Conservation (phyloP, 1,140 invertebrate genomes). For the Patella vulgata region DNA sequence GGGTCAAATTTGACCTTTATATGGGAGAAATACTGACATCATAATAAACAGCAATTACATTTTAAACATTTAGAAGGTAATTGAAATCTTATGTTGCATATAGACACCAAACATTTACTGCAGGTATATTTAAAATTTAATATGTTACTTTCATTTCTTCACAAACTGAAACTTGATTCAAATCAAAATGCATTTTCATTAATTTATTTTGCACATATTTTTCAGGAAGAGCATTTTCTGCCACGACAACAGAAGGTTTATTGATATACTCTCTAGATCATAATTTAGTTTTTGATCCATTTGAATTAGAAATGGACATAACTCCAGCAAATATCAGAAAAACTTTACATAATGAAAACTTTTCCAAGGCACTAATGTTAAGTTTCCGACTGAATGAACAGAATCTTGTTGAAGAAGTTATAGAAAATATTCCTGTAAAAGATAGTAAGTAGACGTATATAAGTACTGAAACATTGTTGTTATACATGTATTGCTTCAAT, state of each 20-base stretch:
- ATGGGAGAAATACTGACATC: too few relatives aligned
- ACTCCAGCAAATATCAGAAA: conserved; percentile 75
- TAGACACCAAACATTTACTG: too few relatives aligned
- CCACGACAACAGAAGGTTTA: conserved; percentile 93
- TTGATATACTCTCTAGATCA: conserved; percentile 88
- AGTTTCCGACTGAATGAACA: conserved; percentile 88
- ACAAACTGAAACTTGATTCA: too few relatives aligned
- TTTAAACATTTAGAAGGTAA: too few relatives aligned
- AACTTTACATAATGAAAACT: conserved; percentile 74
- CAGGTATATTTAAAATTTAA: too few relatives aligned
- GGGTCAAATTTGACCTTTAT: too few relatives aligned
- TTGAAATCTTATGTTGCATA: too few relatives aligned
- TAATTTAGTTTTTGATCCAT: conserved; percentile 84
- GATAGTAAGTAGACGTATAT: conserved; percentile 78
- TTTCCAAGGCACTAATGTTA: conserved; percentile 81
- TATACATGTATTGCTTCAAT: neutral
- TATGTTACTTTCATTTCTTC: too few relatives aligned
- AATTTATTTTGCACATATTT: too few relatives aligned
- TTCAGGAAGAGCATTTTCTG: conserved; percentile 85
- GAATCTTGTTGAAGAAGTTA: conserved; percentile 79
- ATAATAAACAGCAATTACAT: too few relatives aligned
- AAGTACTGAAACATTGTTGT: too few relatives aligned
- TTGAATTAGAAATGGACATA: conserved; percentile 81
- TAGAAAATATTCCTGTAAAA: conserved; percentile 82
- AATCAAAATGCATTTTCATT: too few relatives aligned